Conservation (phyloP, 2,888 invertebrate genomes). For the Galeruca laticollis region DNA sequence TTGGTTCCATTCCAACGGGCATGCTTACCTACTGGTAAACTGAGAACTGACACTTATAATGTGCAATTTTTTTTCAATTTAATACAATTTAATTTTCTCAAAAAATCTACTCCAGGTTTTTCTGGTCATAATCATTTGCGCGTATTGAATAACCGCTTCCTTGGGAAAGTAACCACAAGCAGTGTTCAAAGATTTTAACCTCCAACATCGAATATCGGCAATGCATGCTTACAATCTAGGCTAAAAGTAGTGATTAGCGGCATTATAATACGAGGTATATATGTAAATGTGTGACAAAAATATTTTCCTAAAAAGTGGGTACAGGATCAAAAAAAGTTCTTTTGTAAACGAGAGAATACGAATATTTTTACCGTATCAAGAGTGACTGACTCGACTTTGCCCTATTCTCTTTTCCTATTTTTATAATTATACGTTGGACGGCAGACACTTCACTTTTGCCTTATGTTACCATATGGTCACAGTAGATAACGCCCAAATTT, state of each 20-base stretch:
- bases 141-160: constrained; percentile 28
- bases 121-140: constrained; percentile 27
- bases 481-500: too few relatives aligned
- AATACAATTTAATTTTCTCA: too few relatives aligned
- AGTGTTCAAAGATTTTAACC: constrained; percentile 28
- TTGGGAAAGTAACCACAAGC: constrained; percentile 42
- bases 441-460: too few relatives aligned
- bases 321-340: background rate
- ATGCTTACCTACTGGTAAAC: too few relatives aligned
- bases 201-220: constrained; percentile 33
- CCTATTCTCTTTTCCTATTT: too few relatives aligned
- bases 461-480: too few relatives aligned
- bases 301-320: background rate
- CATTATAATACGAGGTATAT: constrained; percentile 38
- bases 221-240: constrained; percentile 39
- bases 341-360: background rate
- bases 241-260: constrained; percentile 42
- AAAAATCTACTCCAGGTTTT: constrained; percentile 16
- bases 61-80: too few relatives aligned
- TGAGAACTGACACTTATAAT: too few relatives aligned
- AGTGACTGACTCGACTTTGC: too few relatives aligned
- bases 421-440: too few relatives aligned
- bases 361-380: background rate
- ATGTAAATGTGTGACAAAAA: constrained; percentile 37
- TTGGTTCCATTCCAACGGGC: too few relatives aligned